Percentiles rank a stretch among this genome's conserved stretches.
Evolutionary conservation across 2,888 invertebrate genomes (phyloP).

Genomic region (Erebia aethiops): DNA sequence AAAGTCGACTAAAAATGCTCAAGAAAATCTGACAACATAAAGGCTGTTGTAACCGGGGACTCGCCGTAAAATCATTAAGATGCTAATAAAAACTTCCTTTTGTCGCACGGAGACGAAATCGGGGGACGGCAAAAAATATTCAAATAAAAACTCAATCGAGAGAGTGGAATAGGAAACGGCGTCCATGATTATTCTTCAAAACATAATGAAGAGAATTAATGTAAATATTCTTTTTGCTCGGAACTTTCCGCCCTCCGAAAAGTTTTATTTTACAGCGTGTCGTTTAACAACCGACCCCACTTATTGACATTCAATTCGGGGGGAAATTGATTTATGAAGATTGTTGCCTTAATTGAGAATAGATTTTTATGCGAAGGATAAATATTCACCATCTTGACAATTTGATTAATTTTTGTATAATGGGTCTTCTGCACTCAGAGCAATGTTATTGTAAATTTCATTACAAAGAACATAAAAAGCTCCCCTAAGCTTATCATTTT

Average conservation of each 20-base stretch:
- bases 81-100: constrained; percentile 84
- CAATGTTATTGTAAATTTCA: neutral
- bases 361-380: constrained; percentile 62
- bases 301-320: constrained; percentile 83
- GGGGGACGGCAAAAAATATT: constrained; percentile 75
- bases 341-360: constrained; percentile 80
- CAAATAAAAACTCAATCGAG: constrained; percentile 83
- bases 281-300: constrained; percentile 82
- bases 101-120: constrained; percentile 79
- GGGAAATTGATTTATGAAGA: constrained; percentile 84
- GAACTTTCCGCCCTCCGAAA: constrained; percentile 80
- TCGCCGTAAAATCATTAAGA: constrained; percentile 84
- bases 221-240: constrained; percentile 82
- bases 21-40: constrained; percentile 84
- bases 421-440: neutral
- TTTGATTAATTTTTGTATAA: constrained; percentile 20
- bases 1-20: constrained; percentile 81
- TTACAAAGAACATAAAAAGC: neutral
- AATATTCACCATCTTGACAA: constrained; percentile 35
- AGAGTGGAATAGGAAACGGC: constrained; percentile 75
- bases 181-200: constrained; percentile 83
- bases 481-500: neutral
- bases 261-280: constrained; percentile 82
- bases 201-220: constrained; percentile 85
- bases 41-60: constrained; percentile 83